phyloP scores from a whole-genome alignment of 1,140 invertebrate genomes.

The Trichonephila inaurata region DNA sequence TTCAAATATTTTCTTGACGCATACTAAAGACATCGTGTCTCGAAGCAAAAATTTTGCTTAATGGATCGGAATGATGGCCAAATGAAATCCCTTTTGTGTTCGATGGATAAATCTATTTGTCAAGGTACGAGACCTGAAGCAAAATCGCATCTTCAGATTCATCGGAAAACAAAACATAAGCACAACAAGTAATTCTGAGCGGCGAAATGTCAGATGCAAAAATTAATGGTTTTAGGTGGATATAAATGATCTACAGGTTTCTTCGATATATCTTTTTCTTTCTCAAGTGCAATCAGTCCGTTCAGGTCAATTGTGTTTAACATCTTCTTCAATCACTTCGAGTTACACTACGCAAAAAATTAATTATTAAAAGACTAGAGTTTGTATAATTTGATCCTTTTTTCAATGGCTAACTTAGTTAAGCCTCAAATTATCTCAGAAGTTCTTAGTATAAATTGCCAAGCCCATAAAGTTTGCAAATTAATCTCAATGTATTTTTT shows the following conservation, averaged over 20 bases:
- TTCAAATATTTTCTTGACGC: too few relatives aligned
- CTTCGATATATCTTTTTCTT: background rate
- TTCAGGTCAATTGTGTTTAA: background rate
- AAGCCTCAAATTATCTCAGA: too few relatives aligned
- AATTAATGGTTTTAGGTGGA: background rate
- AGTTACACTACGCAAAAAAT: too few relatives aligned
- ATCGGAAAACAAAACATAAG: background rate
- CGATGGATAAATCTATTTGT: background rate
- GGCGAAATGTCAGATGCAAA: conserved; percentile 9
- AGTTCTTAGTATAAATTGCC: too few relatives aligned
- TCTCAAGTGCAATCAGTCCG: background rate
- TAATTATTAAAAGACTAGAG: too few relatives aligned
- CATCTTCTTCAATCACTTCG: background rate
- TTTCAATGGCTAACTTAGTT: too few relatives aligned
- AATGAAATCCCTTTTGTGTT: background rate
- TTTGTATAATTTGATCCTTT: too few relatives aligned
- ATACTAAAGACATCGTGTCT: too few relatives aligned
- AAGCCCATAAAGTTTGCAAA: too few relatives aligned
- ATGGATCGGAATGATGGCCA: background rate
- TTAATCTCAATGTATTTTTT: too few relatives aligned
- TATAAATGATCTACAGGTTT: conserved; percentile 8
- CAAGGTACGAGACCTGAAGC: background rate
- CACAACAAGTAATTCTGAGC: background rate
- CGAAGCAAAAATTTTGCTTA: too few relatives aligned
- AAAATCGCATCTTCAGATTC: background rate